A percentile compares a stretch with the other conserved stretches of the same genome.
These are phyloP conservation scores for Drosophila biarmipes DNA, from an alignment of 1,140 invertebrate genomes.

Conservation along the genomic window DNA sequence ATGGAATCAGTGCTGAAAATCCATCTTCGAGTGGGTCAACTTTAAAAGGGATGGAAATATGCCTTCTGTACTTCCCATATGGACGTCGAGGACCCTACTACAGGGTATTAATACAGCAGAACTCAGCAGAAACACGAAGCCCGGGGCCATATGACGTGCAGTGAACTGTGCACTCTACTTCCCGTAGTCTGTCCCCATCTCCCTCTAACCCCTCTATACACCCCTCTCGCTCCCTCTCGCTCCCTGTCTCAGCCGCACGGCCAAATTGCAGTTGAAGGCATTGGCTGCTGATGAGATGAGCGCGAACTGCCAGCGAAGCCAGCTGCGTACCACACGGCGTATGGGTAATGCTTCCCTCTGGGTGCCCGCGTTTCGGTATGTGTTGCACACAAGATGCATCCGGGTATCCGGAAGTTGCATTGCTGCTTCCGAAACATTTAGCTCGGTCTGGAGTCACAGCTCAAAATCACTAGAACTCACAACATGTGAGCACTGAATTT, in stretches of 20 bases:
- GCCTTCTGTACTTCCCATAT: background rate
- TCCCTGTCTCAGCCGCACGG: background rate
- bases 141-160: conserved; percentile 57
- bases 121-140: conserved; percentile 28
- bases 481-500: conserved; percentile 27
- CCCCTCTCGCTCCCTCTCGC: background rate
- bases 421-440: conserved; percentile 77
- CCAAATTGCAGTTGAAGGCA: conserved; percentile 55
- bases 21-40: background rate
- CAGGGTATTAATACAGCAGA: conserved; percentile 17
- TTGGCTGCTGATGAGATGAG: conserved; percentile 64
- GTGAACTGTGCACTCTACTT: conserved; percentile 53
- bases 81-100: too few relatives aligned
- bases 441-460: conserved; percentile 43
- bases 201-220: background rate
- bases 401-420: conserved; percentile 50
- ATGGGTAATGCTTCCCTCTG: conserved; percentile 37
- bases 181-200: background rate
- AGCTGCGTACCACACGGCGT: conserved; percentile 59
- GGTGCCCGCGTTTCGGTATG: background rate
- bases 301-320: conserved; percentile 38
- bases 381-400: conserved; percentile 62
- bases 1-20: background rate
- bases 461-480: conserved; percentile 53
- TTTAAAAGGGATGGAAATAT: background rate